Percentiles rank a stretch among this genome's conserved stretches.
These are phyloP conservation scores for Choloepus didactylus DNA, from an alignment of 2,797 vertebrate species.

Conservation along the genomic window DNA sequence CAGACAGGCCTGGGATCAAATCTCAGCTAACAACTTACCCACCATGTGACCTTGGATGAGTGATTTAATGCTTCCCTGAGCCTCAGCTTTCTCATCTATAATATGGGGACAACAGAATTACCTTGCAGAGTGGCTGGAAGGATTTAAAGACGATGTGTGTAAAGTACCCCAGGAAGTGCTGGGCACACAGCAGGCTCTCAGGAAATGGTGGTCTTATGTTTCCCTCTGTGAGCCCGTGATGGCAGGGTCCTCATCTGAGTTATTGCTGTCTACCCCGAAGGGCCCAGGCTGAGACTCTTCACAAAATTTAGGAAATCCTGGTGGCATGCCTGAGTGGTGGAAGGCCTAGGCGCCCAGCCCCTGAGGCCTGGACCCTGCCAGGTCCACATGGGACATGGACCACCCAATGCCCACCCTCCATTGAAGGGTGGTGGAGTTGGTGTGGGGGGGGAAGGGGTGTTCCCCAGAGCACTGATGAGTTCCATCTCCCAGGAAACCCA, in stretches of 20 bases:
- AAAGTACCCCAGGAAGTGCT: not conserved
- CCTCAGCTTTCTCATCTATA: conserved; percentile 26
- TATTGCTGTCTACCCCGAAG: not conserved
- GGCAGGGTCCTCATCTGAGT: not conserved
- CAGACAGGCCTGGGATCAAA: conserved; percentile 9
- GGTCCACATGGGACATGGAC: not conserved
- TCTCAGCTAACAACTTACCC: not conserved
- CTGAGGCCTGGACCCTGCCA: not conserved
- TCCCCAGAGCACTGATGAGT: conserved; percentile 26
- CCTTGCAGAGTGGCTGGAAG: not conserved
- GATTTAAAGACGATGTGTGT: not conserved
- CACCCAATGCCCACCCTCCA: conserved; percentile 5
- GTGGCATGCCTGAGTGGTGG: not conserved
- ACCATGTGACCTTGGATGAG: not conserved
- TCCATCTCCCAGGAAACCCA: conserved; percentile 94
- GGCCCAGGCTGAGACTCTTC: not conserved
- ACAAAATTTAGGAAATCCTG: not conserved
- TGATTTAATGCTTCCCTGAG: not conserved
- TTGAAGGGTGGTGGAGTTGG: not conserved
- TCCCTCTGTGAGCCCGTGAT: not conserved
- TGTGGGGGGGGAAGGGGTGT: not conserved
- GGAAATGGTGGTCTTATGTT: conserved; percentile 28
- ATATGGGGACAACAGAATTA: not conserved
- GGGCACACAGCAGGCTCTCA: not conserved
- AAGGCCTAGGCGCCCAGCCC: not conserved